Base-by-base conservation (phyloP, 2,888 invertebrate genomes). In the Gisinianus flammeolus region DNA sequence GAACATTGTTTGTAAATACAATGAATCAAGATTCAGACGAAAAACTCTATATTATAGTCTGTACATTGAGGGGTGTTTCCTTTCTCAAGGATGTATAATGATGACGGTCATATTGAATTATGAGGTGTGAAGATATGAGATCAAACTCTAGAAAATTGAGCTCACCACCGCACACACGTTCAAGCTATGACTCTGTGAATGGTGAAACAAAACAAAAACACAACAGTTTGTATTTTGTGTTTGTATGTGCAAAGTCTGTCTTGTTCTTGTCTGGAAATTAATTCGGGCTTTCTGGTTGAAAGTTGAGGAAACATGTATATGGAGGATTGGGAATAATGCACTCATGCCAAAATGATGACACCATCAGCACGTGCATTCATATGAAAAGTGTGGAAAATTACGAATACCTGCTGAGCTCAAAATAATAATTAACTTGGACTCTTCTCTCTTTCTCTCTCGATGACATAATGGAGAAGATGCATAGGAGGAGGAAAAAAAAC, bases 401-500 rank as follows among this genome's bases (percentile, higher is more conserved):
- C 66, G 67, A 72, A 62, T 58, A 12, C 74, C 66, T 30, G 74
- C 54, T 64, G 74, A 30, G 74, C 44, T 35, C 8, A 35, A 66
- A 67, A 67, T 74, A 74, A 66, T 74, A 74, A 74, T 74, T 74
- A 74, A 74, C 74, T 74, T 66, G 74, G 54, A 6, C 74, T 67
- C 52, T 52, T 28, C 54, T 35, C 66, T 62, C 35, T 62, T 24
- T 24, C 26, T 24, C 62, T 62, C 10, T 62, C 28, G 66, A 66
- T 74, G 74, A 74, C 56, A 71, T 71, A 71, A 52, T 71, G 26
- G 52, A 8, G 19, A 70, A 35, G 44, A 71, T 24, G 30, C 54
- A 8, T 4, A 52, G 28, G 35, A 69, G 69, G 44, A 35, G 64
- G 35, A 54, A 56, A 52, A 56, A 71, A 54, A 71, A 35, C 54